These are phyloP conservation scores for Catonia carolina DNA, from an alignment of 2,888 invertebrate species.

Conservation along the genomic window DNA sequence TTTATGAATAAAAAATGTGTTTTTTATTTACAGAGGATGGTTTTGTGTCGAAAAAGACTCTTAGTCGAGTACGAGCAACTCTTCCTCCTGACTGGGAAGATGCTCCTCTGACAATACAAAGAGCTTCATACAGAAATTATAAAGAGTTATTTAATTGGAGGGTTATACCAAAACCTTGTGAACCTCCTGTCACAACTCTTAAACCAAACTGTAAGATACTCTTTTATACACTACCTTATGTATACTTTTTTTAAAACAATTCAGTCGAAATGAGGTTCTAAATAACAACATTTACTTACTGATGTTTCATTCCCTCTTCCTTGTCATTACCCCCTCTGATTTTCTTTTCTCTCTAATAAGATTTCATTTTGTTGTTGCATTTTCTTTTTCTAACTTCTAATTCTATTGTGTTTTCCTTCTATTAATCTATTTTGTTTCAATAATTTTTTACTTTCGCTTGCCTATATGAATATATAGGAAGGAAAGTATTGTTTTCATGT, in stretches of 20 bases:
- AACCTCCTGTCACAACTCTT: constrained; percentile 17
- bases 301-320: too few species aligned
- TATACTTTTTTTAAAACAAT: not conserved
- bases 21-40: constrained; percentile 18
- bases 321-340: too few species aligned
- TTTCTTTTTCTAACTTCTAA: too few species aligned
- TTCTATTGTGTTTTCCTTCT: too few species aligned
- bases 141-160: constrained; percentile 25
- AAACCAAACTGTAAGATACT: constrained; percentile 26
- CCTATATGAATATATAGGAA: too few species aligned
- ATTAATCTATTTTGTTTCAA: too few species aligned
- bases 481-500: too few species aligned
- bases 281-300: too few species aligned
- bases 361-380: too few species aligned
- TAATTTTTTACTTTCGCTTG: too few species aligned
- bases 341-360: too few species aligned
- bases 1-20: too few species aligned
- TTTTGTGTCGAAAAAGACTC: constrained; percentile 22
- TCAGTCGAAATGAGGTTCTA: not conserved
- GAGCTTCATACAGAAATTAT: constrained; percentile 22
- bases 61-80: constrained; percentile 11
- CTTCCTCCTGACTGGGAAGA: constrained; percentile 26
- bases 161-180: constrained; percentile 19
- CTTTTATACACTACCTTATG: not conserved
- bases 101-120: constrained; percentile 23